Percentiles rank a stretch among this genome's conserved stretches.
Evolutionary conservation across 2,888 invertebrate genomes (phyloP).

Genomic region (Eudasyphora cyanicolor): DNA sequence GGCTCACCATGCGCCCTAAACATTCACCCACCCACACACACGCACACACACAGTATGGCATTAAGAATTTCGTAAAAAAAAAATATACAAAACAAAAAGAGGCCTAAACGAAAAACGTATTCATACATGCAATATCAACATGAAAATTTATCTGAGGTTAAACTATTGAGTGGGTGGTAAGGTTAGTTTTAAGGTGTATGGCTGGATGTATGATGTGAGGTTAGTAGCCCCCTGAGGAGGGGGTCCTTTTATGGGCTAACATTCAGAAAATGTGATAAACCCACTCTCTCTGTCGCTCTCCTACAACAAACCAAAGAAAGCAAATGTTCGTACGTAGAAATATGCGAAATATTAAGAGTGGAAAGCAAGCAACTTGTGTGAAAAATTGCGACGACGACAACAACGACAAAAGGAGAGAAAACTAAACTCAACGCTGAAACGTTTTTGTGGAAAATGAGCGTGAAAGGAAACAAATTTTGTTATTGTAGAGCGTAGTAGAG

Average conservation of each 20-base stretch:
- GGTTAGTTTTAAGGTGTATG: background rate
- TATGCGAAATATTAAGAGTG: slow-evolving; percentile 3
- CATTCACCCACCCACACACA: background rate
- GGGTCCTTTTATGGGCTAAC: too few relatives aligned
- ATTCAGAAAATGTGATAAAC: background rate
- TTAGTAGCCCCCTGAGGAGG: background rate
- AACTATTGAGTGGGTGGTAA: slow-evolving; percentile 21
- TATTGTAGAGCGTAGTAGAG: slow-evolving; percentile 4
- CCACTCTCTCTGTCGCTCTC: background rate
- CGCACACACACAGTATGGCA: too few relatives aligned
- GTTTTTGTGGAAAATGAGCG: slow-evolving; percentile 21
- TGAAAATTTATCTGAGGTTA: slow-evolving; percentile 34
- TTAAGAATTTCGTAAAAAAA: slow-evolving; percentile 15
- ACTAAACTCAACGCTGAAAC: slow-evolving; percentile 4
- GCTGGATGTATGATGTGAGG: slow-evolving; percentile 6
- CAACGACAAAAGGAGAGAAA: too few relatives aligned
- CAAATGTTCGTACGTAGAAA: background rate
- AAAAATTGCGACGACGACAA: background rate
- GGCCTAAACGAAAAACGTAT: slow-evolving; percentile 13
- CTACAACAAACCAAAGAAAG: background rate
- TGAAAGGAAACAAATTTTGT: background rate
- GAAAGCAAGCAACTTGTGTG: background rate
- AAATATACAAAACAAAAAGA: background rate
- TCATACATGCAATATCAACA: slow-evolving; percentile 39
- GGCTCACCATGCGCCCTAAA: background rate